These are phyloP conservation scores for Falco biarmicus DNA, from an alignment of 2,797 vertebrate species.

Conservation along the genomic window DNA sequence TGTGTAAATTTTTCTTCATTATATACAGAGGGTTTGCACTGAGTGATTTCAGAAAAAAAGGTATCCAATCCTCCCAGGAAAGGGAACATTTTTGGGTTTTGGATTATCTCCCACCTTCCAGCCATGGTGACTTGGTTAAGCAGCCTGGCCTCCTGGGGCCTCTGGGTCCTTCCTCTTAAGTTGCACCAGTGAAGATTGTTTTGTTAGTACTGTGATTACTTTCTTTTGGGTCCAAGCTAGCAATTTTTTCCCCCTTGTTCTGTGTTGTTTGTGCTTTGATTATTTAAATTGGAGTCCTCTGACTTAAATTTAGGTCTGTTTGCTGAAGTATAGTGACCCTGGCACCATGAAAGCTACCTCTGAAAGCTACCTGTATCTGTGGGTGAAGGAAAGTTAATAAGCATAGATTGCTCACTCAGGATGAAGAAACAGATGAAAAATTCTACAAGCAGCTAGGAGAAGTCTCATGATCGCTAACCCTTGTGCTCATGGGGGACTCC, in stretches of 20 bases:
- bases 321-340: not conserved
- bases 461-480: no score
- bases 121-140: not conserved
- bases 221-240: not conserved
- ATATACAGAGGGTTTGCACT: not conserved
- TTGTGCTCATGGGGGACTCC: no score
- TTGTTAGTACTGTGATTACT: not conserved
- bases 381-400: not conserved
- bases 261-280: not conserved
- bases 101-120: not conserved
- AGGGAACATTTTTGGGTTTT: not conserved
- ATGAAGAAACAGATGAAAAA: no score
- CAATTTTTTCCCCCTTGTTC: not conserved
- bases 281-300: not conserved
- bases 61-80: not conserved
- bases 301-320: not conserved
- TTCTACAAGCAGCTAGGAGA: no score
- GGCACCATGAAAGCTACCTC: not conserved
- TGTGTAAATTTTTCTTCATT: not conserved
- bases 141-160: not conserved
- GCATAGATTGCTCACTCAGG: no score
- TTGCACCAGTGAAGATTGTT: not conserved
- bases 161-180: not conserved
- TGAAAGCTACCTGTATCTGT: not conserved
- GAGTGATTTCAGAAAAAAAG: not conserved